Percentiles rank a stretch among this genome's conserved stretches.
Conservation (phyloP, 2,797 vertebrate species). For the Tapirus indicus region DNA sequence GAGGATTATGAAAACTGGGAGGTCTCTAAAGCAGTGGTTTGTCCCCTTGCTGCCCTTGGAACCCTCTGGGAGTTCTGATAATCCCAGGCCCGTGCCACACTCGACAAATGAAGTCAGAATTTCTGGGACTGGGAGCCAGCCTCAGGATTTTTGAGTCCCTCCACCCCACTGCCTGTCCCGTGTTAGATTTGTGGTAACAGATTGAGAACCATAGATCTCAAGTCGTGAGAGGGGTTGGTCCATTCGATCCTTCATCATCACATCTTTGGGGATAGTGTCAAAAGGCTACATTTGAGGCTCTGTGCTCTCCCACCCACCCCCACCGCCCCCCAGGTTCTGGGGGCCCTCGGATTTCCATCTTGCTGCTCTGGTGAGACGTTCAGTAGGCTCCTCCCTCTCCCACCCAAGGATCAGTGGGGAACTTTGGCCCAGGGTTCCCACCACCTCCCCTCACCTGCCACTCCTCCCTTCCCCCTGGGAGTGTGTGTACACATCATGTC, state of each 20-base stretch:
- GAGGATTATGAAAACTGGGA: not conserved
- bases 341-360: not conserved
- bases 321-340: rapidly evolving
- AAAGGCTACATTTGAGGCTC: not conserved
- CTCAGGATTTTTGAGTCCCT: not conserved
- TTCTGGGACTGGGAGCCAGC: not conserved
- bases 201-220: not conserved
- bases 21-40: too few relatives aligned
- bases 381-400: not conserved
- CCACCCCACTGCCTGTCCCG: rapidly evolving
- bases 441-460: not conserved
- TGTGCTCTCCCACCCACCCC: rapidly evolving
- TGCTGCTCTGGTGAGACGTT: rapidly evolving
- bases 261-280: not conserved
- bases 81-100: not conserved
- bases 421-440: not conserved
- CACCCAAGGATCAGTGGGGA: not conserved
- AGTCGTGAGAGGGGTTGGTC: rapidly evolving
- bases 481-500: rapidly evolving
- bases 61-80: not conserved
- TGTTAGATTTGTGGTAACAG: not conserved
- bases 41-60: not conserved
- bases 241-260: not conserved
- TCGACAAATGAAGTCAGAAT: rapidly evolving
- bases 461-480: not conserved